Conservation (phyloP, 2,888 invertebrate genomes). For the Campopleginae sp. region DNA sequence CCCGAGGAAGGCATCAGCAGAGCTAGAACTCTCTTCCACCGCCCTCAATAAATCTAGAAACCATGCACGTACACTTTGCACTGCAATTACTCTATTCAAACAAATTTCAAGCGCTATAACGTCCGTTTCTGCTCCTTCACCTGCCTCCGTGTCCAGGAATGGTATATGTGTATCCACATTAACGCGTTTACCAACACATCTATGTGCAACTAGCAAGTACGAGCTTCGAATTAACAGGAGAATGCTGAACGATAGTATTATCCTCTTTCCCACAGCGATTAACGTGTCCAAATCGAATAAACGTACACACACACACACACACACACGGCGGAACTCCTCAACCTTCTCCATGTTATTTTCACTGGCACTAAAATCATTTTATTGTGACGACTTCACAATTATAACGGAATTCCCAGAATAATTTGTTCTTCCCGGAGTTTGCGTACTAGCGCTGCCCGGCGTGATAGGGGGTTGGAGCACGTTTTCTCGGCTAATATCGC, state of each 20-base stretch:
- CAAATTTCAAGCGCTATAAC: constrained; percentile 63
- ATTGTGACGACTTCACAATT: constrained; percentile 58
- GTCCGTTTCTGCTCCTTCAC: not conserved
- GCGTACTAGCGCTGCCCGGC: not conserved
- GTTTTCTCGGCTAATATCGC: constrained; percentile 60
- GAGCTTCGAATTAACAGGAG: constrained; percentile 40
- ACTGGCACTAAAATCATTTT: constrained; percentile 51
- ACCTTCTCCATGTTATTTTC: constrained; percentile 11
- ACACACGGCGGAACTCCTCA: not conserved
- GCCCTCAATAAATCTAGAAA: constrained; percentile 60
- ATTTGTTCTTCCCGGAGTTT: constrained; percentile 36
- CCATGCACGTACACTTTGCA: constrained; percentile 63
- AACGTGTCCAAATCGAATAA: constrained; percentile 22
- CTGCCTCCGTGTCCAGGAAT: not conserved
- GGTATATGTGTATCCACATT: not conserved
- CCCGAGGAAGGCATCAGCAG: constrained; percentile 2
- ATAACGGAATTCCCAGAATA: constrained; percentile 58
- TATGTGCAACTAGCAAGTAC: constrained; percentile 59
- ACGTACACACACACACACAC: not conserved
- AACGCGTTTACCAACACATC: constrained; percentile 37
- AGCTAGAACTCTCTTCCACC: constrained; percentile 7
- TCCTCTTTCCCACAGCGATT: constrained; percentile 42
- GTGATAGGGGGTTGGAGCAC: constrained; percentile 4
- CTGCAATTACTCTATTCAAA: constrained; percentile 66
- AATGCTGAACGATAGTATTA: constrained; percentile 42